Conservation (phyloP, 1,140 invertebrate species). For the Nephila pilipes region DNA sequence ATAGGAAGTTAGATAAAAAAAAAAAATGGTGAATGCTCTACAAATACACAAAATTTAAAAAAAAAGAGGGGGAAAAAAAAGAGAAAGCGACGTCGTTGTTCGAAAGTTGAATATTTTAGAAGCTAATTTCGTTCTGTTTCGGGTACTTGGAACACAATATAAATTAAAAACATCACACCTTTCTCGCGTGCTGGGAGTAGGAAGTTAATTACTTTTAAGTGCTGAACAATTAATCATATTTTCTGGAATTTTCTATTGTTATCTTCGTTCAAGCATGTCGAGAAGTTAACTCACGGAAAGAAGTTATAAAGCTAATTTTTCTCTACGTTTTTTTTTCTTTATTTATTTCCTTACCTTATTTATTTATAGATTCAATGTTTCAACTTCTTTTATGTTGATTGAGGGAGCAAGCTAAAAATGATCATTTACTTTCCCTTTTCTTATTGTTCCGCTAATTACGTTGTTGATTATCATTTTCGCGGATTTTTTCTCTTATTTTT, state of each 20-base stretch:
- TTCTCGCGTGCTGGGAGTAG: not conserved
- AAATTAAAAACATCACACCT: conserved; percentile 35
- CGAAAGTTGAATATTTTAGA: not conserved
- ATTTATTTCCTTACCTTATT: no score
- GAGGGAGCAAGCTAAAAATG: conserved; percentile 9
- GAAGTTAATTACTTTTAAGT: conserved; percentile 35
- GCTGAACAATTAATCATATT: conserved; percentile 51
- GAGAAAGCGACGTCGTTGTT: not conserved
- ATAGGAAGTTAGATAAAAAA: not conserved
- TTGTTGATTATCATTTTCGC: not conserved
- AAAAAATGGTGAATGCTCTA: not conserved
- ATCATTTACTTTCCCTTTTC: conserved; percentile 18
- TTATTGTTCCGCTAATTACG: conserved; percentile 44
- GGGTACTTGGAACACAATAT: not conserved
- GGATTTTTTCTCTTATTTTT: not conserved
- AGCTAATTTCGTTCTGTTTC: not conserved
- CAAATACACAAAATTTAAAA: not conserved
- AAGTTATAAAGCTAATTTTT: conserved; percentile 28
- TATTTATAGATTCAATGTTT: not conserved
- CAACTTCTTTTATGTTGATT: not conserved
- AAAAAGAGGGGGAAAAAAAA: not conserved
- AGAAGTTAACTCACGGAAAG: not conserved
- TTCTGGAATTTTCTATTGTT: conserved; percentile 25
- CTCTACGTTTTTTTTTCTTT: not conserved
- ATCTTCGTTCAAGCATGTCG: not conserved